Evolutionary conservation across 2,888 invertebrate species (phyloP).

Genomic region (Gortyna flavago): DNA sequence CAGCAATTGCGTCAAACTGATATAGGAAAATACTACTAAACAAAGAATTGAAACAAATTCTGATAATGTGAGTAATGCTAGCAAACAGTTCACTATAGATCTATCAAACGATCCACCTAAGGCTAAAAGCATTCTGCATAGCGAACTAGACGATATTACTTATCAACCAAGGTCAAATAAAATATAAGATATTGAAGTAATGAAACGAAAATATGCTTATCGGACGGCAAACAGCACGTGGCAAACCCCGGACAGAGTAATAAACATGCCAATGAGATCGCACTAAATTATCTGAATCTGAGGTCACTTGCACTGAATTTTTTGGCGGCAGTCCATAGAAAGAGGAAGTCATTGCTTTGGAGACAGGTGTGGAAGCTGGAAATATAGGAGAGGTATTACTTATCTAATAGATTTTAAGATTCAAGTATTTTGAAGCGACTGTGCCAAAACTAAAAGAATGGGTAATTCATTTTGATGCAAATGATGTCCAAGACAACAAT

Average conservation of each 20-base stretch:
- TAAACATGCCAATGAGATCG: conserved; percentile 56
- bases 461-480: conserved; percentile 21
- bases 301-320: conserved; percentile 50
- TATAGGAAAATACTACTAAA: conserved; percentile 11
- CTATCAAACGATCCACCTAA: conserved; percentile 10
- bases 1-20: conserved; percentile 16
- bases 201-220: conserved; percentile 37
- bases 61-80: conserved; percentile 17
- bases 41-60: conserved; percentile 34
- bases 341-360: conserved; percentile 58
- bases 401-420: conserved; percentile 48
- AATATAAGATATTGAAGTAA: conserved; percentile 53
- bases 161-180: conserved; percentile 54
- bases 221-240: conserved; percentile 50
- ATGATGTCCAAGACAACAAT: conserved; percentile 7
- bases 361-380: conserved; percentile 66
- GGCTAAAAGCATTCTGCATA: conserved; percentile 26
- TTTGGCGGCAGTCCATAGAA: conserved; percentile 74
- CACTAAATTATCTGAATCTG: conserved; percentile 56
- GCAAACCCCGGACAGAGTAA: conserved; percentile 47
- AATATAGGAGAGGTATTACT: conserved; percentile 31
- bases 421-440: conserved; percentile 25
- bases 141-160: conserved; percentile 21
- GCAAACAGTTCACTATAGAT: conserved; percentile 25
- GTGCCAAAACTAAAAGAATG: conserved; percentile 31